Base-by-base conservation (phyloP, 2,797 vertebrate species). In the Phoeniculus purpureus region DNA sequence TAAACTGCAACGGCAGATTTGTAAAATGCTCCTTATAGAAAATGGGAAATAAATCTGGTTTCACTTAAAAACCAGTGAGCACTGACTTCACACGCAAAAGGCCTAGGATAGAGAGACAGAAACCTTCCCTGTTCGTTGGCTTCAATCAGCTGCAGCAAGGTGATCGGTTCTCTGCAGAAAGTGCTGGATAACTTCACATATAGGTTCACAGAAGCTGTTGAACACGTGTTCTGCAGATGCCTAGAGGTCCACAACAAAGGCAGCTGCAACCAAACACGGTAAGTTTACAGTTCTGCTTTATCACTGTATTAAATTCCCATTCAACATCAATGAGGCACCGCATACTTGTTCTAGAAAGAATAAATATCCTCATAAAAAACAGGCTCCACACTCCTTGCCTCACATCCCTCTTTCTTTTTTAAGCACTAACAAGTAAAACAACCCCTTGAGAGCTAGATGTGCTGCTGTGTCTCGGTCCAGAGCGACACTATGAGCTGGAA, bases 221-320 rank as follows among this genome's bases (percentile, higher is more conserved):
- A 87, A 94, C 79, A 91, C 26, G 11, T 82, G 93, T 94, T 88
- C 78, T 76, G 31, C 85, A 95, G 85, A 86, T 84, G 52, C 32
- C 76, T 60, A 80, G 51, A 76, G 61, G 54, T 80, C 61, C 50
- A 90, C 72, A 94, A 90, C 72, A 95, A 94, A 95, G 78, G 43
- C 76, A 89, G 45, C 67, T 92, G 78, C 82, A 91, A 84, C 90
- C 62, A 92, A 79, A 75, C 56, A 90, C 78, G 45, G 76, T 81
- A 93, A 93, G 47, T 94, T 95, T 90, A 87, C 71, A 87, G 56
- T 85, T 94, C 85, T 85, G 81, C 67, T 95, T 94, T 96, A 94
- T 82, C 87, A 45, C 60, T 79, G 32, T 34, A 89, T 91, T 81
- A 85, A 94, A 92, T 77, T 88, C 78, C 50, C 34, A 51, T 87